These are phyloP conservation scores for Brachyrhaphis roseni DNA, from an alignment of 2,797 vertebrate species.

Conservation along the genomic window DNA sequence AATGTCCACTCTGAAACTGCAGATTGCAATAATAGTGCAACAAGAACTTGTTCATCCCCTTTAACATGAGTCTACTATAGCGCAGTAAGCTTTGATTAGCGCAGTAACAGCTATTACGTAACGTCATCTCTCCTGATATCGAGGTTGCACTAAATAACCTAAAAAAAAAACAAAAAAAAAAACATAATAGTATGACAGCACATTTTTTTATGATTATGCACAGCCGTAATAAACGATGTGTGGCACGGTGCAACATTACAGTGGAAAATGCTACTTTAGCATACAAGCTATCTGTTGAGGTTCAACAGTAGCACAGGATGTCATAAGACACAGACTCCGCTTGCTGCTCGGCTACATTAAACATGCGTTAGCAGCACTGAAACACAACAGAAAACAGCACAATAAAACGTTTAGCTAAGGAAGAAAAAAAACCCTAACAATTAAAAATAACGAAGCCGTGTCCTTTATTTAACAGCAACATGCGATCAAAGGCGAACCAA, in stretches of 20 bases:
- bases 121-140: constrained; percentile 26
- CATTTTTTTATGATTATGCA: neutral
- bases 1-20: neutral
- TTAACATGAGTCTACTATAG: constrained; percentile 13
- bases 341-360: neutral
- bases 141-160: constrained; percentile 4
- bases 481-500: constrained; percentile 54
- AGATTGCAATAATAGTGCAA: neutral
- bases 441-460: constrained; percentile 1
- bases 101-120: constrained; percentile 27
- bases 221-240: neutral
- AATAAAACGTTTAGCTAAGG: neutral
- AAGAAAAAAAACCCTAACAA: neutral
- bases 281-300: constrained; percentile 15
- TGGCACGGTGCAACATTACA: constrained; percentile 7
- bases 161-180: neutral
- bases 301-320: constrained; percentile 5
- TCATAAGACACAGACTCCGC: neutral
- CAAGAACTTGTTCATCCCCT: neutral
- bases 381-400: neutral
- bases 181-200: neutral
- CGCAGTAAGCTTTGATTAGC: constrained; percentile 19
- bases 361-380: neutral
- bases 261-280: constrained; percentile 35
- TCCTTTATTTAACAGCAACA: constrained; percentile 57